These are phyloP conservation scores for Arge pagana DNA, from an alignment of 2,888 invertebrate genomes.

Conservation along the genomic window DNA sequence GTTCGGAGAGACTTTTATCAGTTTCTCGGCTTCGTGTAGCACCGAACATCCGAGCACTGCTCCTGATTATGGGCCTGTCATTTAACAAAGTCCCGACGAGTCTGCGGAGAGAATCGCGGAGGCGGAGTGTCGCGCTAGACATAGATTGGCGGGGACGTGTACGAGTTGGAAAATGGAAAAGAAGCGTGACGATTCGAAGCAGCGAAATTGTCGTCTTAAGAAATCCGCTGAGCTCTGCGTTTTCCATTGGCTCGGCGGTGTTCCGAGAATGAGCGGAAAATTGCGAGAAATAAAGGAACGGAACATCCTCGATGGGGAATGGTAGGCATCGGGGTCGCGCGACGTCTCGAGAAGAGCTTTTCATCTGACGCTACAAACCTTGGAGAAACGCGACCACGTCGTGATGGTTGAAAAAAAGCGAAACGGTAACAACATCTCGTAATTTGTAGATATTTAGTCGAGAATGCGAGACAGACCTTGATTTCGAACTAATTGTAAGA, in stretches of 20 bases:
- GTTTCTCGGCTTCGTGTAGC: slow-evolving; percentile 30
- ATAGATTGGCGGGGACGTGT: neutral
- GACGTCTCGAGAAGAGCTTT: too few relatives aligned
- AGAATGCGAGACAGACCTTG: too few relatives aligned
- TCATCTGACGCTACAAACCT: too few relatives aligned
- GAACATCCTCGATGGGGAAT: too few relatives aligned
- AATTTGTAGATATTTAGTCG: too few relatives aligned
- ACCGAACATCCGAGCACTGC: slow-evolving; percentile 19
- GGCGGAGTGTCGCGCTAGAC: neutral
- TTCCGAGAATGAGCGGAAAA: slow-evolving; percentile 60
- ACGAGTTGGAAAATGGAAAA: slow-evolving; percentile 9
- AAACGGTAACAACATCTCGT: too few relatives aligned
- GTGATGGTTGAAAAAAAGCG: too few relatives aligned
- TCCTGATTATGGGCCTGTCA: slow-evolving; percentile 27
- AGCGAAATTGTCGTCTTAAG: slow-evolving; percentile 12
- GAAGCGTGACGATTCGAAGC: slow-evolving; percentile 15
- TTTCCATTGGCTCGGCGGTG: neutral
- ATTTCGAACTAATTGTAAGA: too few relatives aligned
- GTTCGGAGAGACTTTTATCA: slow-evolving; percentile 18
- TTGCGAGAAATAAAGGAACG: slow-evolving; percentile 54
- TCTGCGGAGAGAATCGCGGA: neutral
- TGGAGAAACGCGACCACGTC: too few relatives aligned
- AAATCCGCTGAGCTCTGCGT: neutral
- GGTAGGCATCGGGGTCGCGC: too few relatives aligned
- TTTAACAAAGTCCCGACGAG: slow-evolving; percentile 20